Conservation (phyloP, 2,888 invertebrate genomes). For the Ethmia dodecea region DNA sequence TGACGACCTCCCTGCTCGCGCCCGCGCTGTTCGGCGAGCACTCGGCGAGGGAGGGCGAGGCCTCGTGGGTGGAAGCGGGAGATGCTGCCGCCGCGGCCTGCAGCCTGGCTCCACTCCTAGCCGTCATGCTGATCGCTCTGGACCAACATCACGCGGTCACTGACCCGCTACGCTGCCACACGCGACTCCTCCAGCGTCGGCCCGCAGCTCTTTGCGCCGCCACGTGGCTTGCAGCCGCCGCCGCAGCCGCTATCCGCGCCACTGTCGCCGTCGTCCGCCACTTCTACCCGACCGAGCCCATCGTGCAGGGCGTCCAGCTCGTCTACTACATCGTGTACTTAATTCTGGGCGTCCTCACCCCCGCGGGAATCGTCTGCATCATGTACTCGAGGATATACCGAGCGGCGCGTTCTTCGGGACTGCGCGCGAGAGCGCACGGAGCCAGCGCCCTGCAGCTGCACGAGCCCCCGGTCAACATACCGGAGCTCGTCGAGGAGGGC, state of each 20-base stretch:
- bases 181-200: constrained; percentile 63
- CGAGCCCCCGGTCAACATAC: constrained; percentile 57
- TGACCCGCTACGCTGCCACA: constrained; percentile 71
- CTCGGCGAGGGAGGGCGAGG: constrained; percentile 79
- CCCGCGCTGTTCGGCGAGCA: constrained; percentile 75
- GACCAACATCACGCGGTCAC: constrained; percentile 76
- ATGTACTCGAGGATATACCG: constrained; percentile 86
- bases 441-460: constrained; percentile 73
- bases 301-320: constrained; percentile 47
- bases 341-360: constrained; percentile 48
- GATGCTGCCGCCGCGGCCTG: constrained; percentile 72
- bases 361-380: constrained; percentile 82
- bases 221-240: constrained; percentile 69
- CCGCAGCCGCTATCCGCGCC: constrained; percentile 52
- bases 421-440: constrained; percentile 63
- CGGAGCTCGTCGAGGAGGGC: constrained; percentile 60
- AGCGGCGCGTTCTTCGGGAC: constrained; percentile 84
- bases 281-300: constrained; percentile 46
- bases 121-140: constrained; percentile 65
- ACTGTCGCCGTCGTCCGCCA: constrained; percentile 48
- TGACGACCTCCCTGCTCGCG: constrained; percentile 69
- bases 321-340: constrained; percentile 60
- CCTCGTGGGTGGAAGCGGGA: constrained; percentile 74
- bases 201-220: constrained; percentile 70
- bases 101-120: constrained; percentile 53